Base-by-base conservation (phyloP, 2,113 vertebrate genomes). In the Gnathonemus echidnorhynchus region DNA sequence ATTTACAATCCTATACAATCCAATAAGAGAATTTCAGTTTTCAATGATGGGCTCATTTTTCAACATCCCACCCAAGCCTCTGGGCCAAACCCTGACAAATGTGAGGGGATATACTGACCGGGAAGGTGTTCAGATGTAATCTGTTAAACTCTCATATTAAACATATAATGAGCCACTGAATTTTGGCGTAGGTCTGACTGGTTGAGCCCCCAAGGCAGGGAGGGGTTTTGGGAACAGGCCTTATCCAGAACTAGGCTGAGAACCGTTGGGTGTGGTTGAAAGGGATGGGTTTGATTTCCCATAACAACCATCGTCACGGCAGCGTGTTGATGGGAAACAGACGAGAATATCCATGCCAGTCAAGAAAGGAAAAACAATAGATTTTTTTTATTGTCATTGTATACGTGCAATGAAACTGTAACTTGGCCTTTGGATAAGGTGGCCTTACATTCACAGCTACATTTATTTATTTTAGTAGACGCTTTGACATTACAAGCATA, bases 261-360 rank as follows among this genome's bases (percentile, higher is more conserved):
- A 88, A 66, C 17, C 11, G 0, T 66, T 77, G 87, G 31, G 58
- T 53, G 24, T 85, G 27, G 74, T 77, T 35, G 87, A 89, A 66
- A 89, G 66, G 49, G 62, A 48, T 17, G 49, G 74, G 87, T 83
- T 58, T 84, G 88, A 89, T 90, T 56, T 88, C n/a, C 89, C 46
- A 31, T 74, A 92, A 91, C 88, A 88, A 42, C 19, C 84, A 89
- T 92, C 53, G 90, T 70, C 42, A 80, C 90, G 8, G 50, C 48
- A 87, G 21, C 31, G 3, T 27, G 27, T 39, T 56, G 86, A 87
- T 87, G 86, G 50, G 15, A 87, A 87, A 52, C 86, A 87, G 86
- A 87, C 86, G 6, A 80, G 74, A 80, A 87, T 27, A 0, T 52
- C 86, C 56, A 53, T n/a, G 86, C 35, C 50, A 56, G 15, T 31